These are phyloP conservation scores for Australoheros facetus DNA, from an alignment of 2,797 vertebrate species.

Conservation along the genomic window DNA sequence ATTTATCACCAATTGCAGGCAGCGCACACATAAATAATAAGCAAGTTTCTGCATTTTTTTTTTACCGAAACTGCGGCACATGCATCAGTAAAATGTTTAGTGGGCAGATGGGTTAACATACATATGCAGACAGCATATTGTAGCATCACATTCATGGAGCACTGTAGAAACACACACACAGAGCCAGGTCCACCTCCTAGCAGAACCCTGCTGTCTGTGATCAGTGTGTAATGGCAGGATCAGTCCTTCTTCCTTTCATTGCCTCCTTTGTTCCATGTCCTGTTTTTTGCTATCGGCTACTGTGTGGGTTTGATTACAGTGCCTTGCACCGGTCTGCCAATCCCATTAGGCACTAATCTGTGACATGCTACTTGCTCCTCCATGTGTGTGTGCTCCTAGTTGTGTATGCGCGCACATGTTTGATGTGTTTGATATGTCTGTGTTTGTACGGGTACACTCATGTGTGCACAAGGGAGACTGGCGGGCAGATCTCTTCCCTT, in stretches of 20 bases:
- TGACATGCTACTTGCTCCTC: conserved; percentile 65
- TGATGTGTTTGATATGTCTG: conserved; percentile 57
- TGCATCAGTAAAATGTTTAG: background rate
- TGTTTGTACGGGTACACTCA: conserved; percentile 38
- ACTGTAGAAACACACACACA: conserved; percentile 7
- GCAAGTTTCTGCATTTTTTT: conserved; percentile 29
- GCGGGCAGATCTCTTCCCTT: conserved; percentile 36
- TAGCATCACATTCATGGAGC: background rate
- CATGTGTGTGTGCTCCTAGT: conserved; percentile 31
- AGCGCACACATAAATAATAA: conserved; percentile 41
- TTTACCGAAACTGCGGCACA: conserved; percentile 4
- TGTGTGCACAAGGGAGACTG: conserved; percentile 34
- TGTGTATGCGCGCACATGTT: conserved; percentile 45
- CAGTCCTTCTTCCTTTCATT: conserved; percentile 58
- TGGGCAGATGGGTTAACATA: background rate
- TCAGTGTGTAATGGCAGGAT: conserved; percentile 67
- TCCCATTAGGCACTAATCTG: conserved; percentile 77
- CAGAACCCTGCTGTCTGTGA: conserved; percentile 55
- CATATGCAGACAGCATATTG: background rate
- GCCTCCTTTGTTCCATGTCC: conserved; percentile 71
- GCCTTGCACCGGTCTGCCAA: conserved; percentile 66
- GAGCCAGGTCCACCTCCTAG: conserved; percentile 31
- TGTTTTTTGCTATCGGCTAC: conserved; percentile 65
- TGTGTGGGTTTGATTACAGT: conserved; percentile 72
- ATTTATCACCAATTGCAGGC: conserved; percentile 59